Evolutionary conservation across 2,797 vertebrate species (phyloP), one percentile per base, ranked within the genome.

Genomic region (Psittacula echo): DNA sequence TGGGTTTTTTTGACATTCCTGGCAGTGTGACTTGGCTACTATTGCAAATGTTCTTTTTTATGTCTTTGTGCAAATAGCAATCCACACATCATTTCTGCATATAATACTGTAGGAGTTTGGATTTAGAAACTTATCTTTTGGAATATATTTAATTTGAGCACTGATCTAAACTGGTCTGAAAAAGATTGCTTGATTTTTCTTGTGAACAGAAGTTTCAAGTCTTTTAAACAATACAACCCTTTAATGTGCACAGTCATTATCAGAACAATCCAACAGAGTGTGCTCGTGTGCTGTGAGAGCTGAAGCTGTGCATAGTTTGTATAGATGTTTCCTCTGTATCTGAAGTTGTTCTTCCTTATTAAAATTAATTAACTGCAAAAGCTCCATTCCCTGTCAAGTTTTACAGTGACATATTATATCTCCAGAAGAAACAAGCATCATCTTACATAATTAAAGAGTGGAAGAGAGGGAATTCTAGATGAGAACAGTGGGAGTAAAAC

Each of bases 201-300:
- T 26, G 10, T 48, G 14, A 86, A 70, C 3, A 34, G 18, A 56
- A 41, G 2, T 60, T 94, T 75, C 16, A 76, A 67, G 13, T 65
- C 47, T 65, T 91, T 76, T 24, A 21, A 90, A 61, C 1, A 24
- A 26, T 50, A 19, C 4, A 2, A 65, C 3, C 4, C 21, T 67
- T 89, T 88, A 6, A 3, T 66, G 75, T 48, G 37, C 42, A 50
- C 12, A 48, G 67, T 85, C 53, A 24, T 58, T 95, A 67, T 74
- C 71, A 58, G 41, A 23, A 65, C 30, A 60, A 29, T 56, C 95
- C 97, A 95, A 93, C 41, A 97, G 97, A 83, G 96, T 65, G 96
- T 70, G 89, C 95, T 94, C 82, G 44, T 32, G 95, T 34, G 45
- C 95, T 85, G 23, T 41, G 10, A 65, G 26, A 95, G 16, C 13